Evolutionary conservation across 2,797 vertebrate species (phyloP), one percentile per base, ranked within the genome.

Genomic region (Esox lucius): DNA sequence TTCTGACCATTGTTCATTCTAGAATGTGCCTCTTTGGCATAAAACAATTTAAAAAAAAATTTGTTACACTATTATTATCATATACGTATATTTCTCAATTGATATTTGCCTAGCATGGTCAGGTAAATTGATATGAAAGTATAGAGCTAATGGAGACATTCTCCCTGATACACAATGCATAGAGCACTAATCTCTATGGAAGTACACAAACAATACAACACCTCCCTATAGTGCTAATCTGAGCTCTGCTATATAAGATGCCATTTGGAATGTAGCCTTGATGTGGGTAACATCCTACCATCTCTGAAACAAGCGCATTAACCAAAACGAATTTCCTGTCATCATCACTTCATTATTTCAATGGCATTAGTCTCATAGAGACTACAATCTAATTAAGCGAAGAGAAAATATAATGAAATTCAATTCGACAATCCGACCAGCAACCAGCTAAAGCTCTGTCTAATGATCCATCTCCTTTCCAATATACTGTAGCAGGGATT

Each of bases 401-500:
- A 85, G 84, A 80, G 86, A 87, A 87, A 87, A 87, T 87, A 70
- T 79, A 88, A 88, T 89, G 78, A 82, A 87, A 86, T 89, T 69
- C 83, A 88, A 84, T 88, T 88, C 28, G 46, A 85, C 83, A 84
- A 86, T 84, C 77, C 74, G 70, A 31, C 49, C 70, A 72, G 78
- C 79, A 72, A 86, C 85, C 83, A 73, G 26, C 77, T 69, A 79
- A 78, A 61, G 56, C 56, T 86, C 78, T 84, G 76, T 84, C 77
- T 86, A 90, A 90, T 88, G 89, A 91, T 79, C 85, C 86, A 84
- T 83, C 66, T 74, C 80, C 49, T 89, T 81, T 86, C 75, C 75
- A 73, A 86, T 87, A 83, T 64, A 75, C 74, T 42, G 12, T 46
- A 75, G 11, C 17, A 35, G 69, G 61, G 76, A 84, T 83, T 72